Conservation (phyloP, 2,888 invertebrate genomes). For the Drosophila acutilabella region DNA sequence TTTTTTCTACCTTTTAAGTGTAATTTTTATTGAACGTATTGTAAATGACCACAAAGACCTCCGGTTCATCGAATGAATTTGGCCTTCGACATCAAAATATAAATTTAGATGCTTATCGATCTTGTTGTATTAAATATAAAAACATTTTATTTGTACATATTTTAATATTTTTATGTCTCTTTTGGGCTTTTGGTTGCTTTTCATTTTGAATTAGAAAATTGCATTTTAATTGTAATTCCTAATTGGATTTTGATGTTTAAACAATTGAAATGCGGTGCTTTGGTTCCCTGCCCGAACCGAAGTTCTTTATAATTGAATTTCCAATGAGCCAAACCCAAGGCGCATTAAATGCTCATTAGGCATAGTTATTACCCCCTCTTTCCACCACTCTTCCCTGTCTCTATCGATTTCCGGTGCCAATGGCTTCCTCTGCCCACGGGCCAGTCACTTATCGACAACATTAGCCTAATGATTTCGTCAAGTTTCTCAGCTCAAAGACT, state of each 20-base stretch:
- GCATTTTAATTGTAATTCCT: conserved; percentile 63
- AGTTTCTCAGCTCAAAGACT: conserved; percentile 42
- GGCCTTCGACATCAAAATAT: conserved; percentile 34
- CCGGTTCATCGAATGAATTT: conserved; percentile 63
- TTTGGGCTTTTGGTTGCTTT: conserved; percentile 23
- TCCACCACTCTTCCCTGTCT: background rate
- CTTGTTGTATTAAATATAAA: background rate
- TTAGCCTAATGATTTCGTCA: conserved; percentile 75
- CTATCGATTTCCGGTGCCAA: conserved; percentile 12
- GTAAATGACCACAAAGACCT: conserved; percentile 45
- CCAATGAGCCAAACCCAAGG: conserved; percentile 33
- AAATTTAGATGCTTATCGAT: conserved; percentile 20
- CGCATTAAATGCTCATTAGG: conserved; percentile 70
- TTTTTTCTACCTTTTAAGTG: conserved; percentile 45
- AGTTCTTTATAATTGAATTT: conserved; percentile 52
- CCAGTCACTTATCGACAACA: conserved; percentile 69
- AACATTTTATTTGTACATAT: background rate
- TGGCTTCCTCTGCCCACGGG: conserved; percentile 49
- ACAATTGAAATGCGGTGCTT: conserved; percentile 30
- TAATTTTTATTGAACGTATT: conserved; percentile 39
- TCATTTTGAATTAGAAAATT: conserved; percentile 58
- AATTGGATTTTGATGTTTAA: conserved; percentile 56
- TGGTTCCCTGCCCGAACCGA: conserved; percentile 2
- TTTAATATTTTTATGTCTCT: conserved; percentile 1
- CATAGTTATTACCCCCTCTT: conserved; percentile 19